These are phyloP conservation scores for Pachyseris speciosa DNA, from an alignment of 64 coral and sea anemone species.

Conservation along the genomic window DNA sequence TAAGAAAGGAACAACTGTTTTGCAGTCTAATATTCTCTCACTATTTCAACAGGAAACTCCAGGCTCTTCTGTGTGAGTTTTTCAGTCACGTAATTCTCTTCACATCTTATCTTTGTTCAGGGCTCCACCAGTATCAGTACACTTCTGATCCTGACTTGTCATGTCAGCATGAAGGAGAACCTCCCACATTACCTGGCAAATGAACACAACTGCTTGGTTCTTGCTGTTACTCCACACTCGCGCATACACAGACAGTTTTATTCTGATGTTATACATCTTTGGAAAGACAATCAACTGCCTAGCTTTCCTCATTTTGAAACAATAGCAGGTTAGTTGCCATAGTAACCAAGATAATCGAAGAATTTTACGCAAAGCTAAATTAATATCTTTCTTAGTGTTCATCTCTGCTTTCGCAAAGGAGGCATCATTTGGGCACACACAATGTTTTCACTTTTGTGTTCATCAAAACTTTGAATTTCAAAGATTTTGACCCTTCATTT, in stretches of 20 bases:
- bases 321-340: neutral
- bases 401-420: neutral
- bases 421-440: too few species aligned
- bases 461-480: too few species aligned
- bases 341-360: neutral
- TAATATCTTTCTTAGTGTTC: too few species aligned
- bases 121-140: slow-evolving; percentile 5
- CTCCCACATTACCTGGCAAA: slow-evolving; percentile 41
- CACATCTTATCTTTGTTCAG: neutral
- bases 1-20: too few species aligned
- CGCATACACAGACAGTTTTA: slow-evolving; percentile 63
- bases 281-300: slow-evolving; percentile 35
- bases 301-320: slow-evolving; percentile 37
- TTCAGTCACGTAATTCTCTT: neutral
- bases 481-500: neutral
- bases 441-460: too few species aligned
- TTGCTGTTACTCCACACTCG: slow-evolving; percentile 58
- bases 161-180: neutral
- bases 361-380: neutral
- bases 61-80: too few species aligned
- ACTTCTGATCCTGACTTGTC: slow-evolving; percentile 42
- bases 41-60: too few species aligned
- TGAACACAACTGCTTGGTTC: neutral
- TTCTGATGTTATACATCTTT: slow-evolving; percentile 60
- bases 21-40: too few species aligned